Base-by-base conservation (phyloP, 2,113 vertebrate species). In the Zapus hudsonius region DNA sequence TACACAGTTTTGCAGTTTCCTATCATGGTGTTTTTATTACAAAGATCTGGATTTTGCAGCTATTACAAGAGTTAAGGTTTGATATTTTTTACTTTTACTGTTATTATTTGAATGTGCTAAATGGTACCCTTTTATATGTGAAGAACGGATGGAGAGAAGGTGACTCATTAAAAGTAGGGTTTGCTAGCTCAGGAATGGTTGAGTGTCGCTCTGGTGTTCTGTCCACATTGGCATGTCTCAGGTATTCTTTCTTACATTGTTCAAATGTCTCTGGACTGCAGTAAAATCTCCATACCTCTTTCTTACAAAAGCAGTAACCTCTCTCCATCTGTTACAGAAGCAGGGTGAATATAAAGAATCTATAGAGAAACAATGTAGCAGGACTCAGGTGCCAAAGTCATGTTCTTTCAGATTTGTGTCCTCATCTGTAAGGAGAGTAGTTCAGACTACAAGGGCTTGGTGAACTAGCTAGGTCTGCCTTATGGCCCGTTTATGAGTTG, bases 51-150 rank as follows among this genome's bases (percentile, higher is more conserved):
- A 98, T 98, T 98, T 98, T 98, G 98, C 99, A 99, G 98, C 99
- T 99, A 99, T 99, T 99, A 98, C 97, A 97, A 98, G 97, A 99
- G 99, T 99, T 99, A 99, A 98, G 98, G 97, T 98, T 98, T 90
- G 98, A 97, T 98, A 98, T 97, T 98, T 97, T 98, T 98, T 97
- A 98, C 96, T 97, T 96, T 97, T 98, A 96, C 97, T 97, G 94
- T 98, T 97, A 98, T 98, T 98, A 98, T 98, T 97, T 98, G 97
- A 98, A 98, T 98, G 98, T 97, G 96, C 97, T 98, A 98, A 98
- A 97, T 97, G 97, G 97, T 92, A 96, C 97, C 97, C 96, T 97
- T 98, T 98, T 98, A 97, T 97, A 93, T 97, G 95, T 97, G 95
- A 97, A 98, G 94, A 97, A 98, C 96, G 95, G 96, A 97, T 96